Evolutionary conservation across 2,888 invertebrate species (phyloP).

Genomic region (Drosophila siamana): DNA sequence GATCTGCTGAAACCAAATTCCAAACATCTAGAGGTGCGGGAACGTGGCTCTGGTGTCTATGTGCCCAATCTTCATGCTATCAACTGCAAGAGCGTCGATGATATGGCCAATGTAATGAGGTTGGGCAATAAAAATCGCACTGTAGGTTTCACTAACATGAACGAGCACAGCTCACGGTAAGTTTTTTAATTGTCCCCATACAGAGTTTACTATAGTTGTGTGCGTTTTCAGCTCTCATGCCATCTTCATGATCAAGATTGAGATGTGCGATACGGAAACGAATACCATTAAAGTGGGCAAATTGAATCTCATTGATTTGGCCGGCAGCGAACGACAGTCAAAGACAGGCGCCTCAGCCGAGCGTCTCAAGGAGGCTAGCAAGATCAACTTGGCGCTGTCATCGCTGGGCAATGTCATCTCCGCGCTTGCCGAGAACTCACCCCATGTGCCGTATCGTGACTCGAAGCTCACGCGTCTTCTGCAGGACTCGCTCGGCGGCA

Average conservation of each 20-base stretch:
- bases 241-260: slow-evolving; percentile 98
- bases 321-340: slow-evolving; percentile 98
- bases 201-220: background rate
- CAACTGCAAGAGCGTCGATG: slow-evolving; percentile 96
- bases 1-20: slow-evolving; percentile 89
- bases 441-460: slow-evolving; percentile 98
- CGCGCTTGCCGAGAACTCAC: slow-evolving; percentile 96
- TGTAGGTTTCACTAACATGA: slow-evolving; percentile 98
- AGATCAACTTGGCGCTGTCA: slow-evolving; percentile 98
- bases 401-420: slow-evolving; percentile 99
- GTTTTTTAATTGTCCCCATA: background rate
- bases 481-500: slow-evolving; percentile 99
- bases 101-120: slow-evolving; percentile 97
- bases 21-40: slow-evolving; percentile 87
- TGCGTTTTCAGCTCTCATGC: slow-evolving; percentile 92
- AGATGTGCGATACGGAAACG: slow-evolving; percentile 92
- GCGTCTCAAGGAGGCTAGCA: slow-evolving; percentile 96
- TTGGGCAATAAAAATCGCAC: slow-evolving; percentile 97
- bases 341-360: slow-evolving; percentile 98
- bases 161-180: slow-evolving; percentile 95
- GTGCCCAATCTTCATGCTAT: slow-evolving; percentile 97
- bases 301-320: slow-evolving; percentile 98
- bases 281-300: slow-evolving; percentile 92
- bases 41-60: slow-evolving; percentile 94
- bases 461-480: slow-evolving; percentile 97